Base-by-base conservation (phyloP, 2,888 invertebrate genomes). In the Hetaerina titia region DNA sequence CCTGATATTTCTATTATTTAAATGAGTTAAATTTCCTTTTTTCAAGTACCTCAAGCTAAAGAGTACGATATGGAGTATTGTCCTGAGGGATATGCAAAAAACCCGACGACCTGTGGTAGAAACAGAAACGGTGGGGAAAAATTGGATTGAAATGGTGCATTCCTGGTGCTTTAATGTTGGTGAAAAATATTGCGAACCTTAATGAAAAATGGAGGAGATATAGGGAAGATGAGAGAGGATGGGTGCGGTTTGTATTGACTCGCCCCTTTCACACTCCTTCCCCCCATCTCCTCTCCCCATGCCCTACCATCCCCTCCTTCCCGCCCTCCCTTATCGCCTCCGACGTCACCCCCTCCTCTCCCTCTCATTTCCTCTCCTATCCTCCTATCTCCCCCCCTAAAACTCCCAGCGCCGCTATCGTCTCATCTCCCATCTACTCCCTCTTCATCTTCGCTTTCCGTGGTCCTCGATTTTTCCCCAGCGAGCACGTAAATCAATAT, bases 151-250 rank as follows among this genome's bases (percentile, higher is more conserved):
- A 81, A 81, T n/a, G n/a, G n/a, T 1, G 69, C n/a, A 81, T 81
- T 81, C 81, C n/a, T 22, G 9, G 69, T 17, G n/a, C n/a, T n/a
- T 69, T 31, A 11, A 81, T 81, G 81, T n/a, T 11, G 13, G 11
- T 11, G 81, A 13, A 81, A 81, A 31, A 31, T 31, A 81, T 81
- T 81, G 81, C 81, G 2, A 31, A 25, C 15, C 81, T 81, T 31
- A 81, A 81, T 81, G 81, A 81, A 81, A 81, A 81, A 31, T 81
- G 81, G 81, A 81, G 81, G 81, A 81, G 81, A 81, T 81, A 31
- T 31, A 31, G 9, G n/a, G 69, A 69, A 69, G 69, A 69, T 69
- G 69, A 69, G 69, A 11, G 22, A 69, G 81, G 81, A 22, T 31
- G 81, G n/a, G 81, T 74, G 74, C 7, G 31, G n/a, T 81, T 81